These are phyloP conservation scores for Magallana nippona DNA, from an alignment of 2,888 invertebrate genomes.

Conservation along the genomic window DNA sequence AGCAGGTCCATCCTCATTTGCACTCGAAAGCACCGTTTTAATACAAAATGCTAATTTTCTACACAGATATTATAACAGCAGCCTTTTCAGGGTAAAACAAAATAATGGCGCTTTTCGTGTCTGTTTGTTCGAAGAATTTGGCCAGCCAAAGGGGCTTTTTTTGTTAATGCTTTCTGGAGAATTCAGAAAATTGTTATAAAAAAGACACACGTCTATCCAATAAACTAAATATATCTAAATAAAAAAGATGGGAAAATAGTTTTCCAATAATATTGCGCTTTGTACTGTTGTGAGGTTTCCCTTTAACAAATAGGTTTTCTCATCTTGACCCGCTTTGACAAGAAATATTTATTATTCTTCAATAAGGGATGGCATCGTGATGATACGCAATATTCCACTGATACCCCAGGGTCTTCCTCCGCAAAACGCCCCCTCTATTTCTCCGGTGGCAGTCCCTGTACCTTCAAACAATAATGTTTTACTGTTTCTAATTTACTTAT, in stretches of 20 bases:
- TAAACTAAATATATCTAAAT: too few relatives aligned
- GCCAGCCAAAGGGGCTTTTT: not conserved
- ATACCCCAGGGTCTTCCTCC: not conserved
- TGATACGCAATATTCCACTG: not conserved
- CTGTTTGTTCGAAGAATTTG: not conserved
- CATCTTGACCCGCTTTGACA: too few relatives aligned
- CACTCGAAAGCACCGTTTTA: not conserved
- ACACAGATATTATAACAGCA: not conserved
- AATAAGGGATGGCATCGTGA: too few relatives aligned
- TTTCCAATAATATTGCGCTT: too few relatives aligned
- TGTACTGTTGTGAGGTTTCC: too few relatives aligned
- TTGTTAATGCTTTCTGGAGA: not conserved
- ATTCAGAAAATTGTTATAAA: not conserved
- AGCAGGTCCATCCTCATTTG: not conserved
- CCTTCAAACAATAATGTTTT: not conserved
- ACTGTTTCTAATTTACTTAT: not conserved
- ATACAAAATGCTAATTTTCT: slow-evolving; percentile 21
- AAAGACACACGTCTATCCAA: not conserved
- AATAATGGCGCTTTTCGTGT: not conserved
- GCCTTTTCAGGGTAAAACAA: not conserved
- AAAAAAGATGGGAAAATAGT: too few relatives aligned
- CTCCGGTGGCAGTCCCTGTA: not conserved
- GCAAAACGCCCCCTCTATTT: not conserved
- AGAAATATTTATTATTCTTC: too few relatives aligned
- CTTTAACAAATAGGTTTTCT: too few relatives aligned